Evolutionary conservation across 2,113 vertebrate species (phyloP).

Genomic region (Turnix velox): DNA sequence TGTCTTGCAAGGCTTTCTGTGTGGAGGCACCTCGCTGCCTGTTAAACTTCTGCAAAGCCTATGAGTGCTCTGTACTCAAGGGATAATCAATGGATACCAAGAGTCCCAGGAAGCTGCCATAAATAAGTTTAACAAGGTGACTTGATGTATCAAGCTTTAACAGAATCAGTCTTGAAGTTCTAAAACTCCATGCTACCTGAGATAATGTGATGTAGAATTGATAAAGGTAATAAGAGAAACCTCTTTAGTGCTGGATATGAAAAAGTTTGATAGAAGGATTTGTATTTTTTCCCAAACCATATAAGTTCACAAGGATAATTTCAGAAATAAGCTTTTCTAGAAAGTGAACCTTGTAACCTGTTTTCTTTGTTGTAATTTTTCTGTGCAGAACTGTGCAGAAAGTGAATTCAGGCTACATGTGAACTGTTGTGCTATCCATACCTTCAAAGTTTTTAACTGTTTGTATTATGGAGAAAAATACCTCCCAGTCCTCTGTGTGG

Average conservation of each 20-base stretch:
- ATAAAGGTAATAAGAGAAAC: background rate
- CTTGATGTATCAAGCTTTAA: background rate
- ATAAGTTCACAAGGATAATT: background rate
- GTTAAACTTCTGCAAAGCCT: background rate
- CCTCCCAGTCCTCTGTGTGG: background rate
- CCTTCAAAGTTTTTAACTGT: background rate
- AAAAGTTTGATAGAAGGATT: background rate
- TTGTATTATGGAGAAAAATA: background rate
- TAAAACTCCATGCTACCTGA: background rate
- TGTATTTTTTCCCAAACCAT: background rate
- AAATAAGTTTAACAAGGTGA: background rate
- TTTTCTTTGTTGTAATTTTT: background rate
- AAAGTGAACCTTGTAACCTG: background rate
- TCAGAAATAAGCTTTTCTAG: background rate
- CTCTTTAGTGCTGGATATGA: background rate
- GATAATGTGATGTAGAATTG: background rate
- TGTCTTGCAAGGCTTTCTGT: background rate
- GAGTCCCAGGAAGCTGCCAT: background rate
- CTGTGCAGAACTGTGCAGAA: background rate
- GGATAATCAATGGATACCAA: background rate
- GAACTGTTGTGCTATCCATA: background rate
- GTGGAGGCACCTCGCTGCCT: background rate
- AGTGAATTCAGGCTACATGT: background rate
- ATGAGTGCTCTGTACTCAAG: rapidly evolving
- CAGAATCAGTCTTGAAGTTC: background rate